These are phyloP conservation scores for Chalcosyrphus nemorum DNA, from an alignment of 2,888 invertebrate genomes.

Conservation along the genomic window DNA sequence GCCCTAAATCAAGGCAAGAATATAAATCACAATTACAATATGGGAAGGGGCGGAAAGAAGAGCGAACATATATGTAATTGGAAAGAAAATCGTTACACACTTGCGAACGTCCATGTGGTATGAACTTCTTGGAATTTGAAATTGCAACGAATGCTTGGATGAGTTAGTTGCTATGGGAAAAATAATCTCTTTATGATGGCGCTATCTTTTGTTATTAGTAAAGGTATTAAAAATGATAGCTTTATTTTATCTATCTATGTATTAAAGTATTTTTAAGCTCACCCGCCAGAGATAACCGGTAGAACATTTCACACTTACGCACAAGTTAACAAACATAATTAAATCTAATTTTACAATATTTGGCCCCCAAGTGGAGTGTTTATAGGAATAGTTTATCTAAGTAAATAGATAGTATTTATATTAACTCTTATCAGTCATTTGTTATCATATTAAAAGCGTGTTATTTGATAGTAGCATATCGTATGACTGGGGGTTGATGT, in stretches of 20 bases:
- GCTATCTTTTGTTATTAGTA: neutral
- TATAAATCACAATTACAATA: slow-evolving; percentile 22
- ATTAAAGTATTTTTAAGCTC: neutral
- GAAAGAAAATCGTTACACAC: slow-evolving; percentile 21
- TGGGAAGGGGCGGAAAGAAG: neutral
- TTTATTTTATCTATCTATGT: neutral
- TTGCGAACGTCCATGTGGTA: no score
- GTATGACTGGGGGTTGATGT: neutral
- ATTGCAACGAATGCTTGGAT: neutral
- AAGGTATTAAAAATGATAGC: neutral
- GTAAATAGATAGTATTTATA: neutral
- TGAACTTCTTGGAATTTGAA: no score
- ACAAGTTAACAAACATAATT: neutral
- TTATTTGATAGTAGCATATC: neutral
- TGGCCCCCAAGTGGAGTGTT: neutral
- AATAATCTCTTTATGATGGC: neutral
- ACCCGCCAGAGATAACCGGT: neutral
- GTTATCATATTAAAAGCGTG: neutral
- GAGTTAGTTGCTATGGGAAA: neutral
- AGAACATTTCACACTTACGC: neutral
- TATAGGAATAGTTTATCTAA: neutral
- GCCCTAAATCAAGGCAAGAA: slow-evolving; percentile 12
- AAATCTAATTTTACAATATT: neutral
- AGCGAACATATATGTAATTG: slow-evolving; percentile 19
- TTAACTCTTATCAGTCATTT: neutral